phyloP scores from a whole-genome alignment of 2,888 invertebrate genomes.

The Spialia ferax region DNA sequence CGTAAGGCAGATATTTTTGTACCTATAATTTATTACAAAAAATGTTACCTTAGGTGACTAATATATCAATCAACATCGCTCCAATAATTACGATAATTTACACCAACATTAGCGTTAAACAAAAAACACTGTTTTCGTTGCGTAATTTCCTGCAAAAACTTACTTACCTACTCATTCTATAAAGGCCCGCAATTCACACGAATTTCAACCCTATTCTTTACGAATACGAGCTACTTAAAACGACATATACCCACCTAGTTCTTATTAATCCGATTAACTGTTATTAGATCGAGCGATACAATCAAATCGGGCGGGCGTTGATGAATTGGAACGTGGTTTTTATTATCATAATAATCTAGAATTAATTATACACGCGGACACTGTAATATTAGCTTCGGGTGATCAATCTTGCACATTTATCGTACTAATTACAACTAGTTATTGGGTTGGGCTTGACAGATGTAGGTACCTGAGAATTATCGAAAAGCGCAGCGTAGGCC shows the following conservation, averaged over 20 bases:
- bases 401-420: slow-evolving; percentile 39
- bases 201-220: neutral
- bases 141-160: slow-evolving; percentile 25
- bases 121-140: slow-evolving; percentile 22
- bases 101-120: slow-evolving; percentile 13
- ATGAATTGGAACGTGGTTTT: slow-evolving; percentile 40
- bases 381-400: slow-evolving; percentile 30
- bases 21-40: too few relatives aligned
- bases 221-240: neutral
- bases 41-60: neutral
- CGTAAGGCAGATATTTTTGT: too few relatives aligned
- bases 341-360: slow-evolving; percentile 39
- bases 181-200: neutral
- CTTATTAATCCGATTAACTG: slow-evolving; percentile 31
- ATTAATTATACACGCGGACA: slow-evolving; percentile 40
- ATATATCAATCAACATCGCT: slow-evolving; percentile 19
- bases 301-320: slow-evolving; percentile 30
- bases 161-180: neutral
- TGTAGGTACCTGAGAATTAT: too few relatives aligned
- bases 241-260: neutral
- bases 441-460: neutral
- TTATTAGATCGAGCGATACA: slow-evolving; percentile 32
- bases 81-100: slow-evolving; percentile 34
- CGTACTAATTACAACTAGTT: slow-evolving; percentile 29
- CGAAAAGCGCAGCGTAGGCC: too few relatives aligned